phyloP scores from a whole-genome alignment of 2,888 invertebrate species.

The Euclidia mi region DNA sequence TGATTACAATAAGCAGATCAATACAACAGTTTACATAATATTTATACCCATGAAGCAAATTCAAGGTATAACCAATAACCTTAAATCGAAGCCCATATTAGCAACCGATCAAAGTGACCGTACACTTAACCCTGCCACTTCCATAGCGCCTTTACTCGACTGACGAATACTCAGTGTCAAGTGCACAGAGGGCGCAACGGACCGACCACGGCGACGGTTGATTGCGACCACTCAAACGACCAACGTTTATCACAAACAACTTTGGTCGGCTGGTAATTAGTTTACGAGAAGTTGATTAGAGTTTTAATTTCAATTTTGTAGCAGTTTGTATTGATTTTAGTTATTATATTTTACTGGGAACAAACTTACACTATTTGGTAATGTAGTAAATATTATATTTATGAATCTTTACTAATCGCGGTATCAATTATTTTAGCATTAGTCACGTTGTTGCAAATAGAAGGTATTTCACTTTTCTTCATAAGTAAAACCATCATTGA shows the following conservation, averaged over 20 bases:
- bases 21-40: too few species aligned
- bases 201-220: constrained; percentile 17
- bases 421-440: too few species aligned
- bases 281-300: constrained; percentile 2
- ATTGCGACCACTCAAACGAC: constrained; percentile 21
- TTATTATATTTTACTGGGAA: too few species aligned
- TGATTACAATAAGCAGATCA: too few species aligned
- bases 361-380: too few species aligned
- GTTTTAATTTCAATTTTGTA: background rate
- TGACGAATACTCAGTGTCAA: constrained; percentile 51
- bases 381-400: too few species aligned
- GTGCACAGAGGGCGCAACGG: constrained; percentile 34
- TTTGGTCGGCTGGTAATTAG: background rate
- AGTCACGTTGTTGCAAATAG: too few species aligned
- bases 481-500: too few species aligned
- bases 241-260: constrained; percentile 12
- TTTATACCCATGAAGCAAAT: too few species aligned
- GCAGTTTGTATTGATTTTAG: background rate
- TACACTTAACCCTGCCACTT: constrained; percentile 21
- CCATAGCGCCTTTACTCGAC: constrained; percentile 18
- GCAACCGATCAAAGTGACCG: constrained; percentile 13
- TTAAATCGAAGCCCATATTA: background rate
- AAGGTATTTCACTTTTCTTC: too few species aligned
- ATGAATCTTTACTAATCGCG: too few species aligned
- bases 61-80: too few species aligned